Evolutionary conservation across 2,113 vertebrate species (phyloP).

Genomic region (Cyanocitta stelleri): DNA sequence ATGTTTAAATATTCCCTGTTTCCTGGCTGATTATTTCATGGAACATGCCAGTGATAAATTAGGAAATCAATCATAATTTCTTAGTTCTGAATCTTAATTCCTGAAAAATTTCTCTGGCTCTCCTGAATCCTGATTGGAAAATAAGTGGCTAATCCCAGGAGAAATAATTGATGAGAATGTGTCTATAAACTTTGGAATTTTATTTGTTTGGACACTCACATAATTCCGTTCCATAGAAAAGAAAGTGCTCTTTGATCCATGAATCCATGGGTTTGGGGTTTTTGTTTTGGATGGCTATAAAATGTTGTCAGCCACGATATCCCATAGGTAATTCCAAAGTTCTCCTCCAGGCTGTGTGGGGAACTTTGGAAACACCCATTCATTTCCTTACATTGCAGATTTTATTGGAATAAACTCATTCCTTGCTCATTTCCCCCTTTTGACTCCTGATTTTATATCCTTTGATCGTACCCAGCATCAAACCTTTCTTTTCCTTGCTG

Average conservation of each 20-base stretch:
- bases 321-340: neutral
- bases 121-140: neutral
- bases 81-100: neutral
- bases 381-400: neutral
- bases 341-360: neutral
- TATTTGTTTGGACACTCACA: neutral
- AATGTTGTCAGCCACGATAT: neutral
- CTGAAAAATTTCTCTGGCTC: neutral
- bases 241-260: neutral
- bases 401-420: neutral
- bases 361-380: neutral
- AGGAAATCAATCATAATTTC: neutral
- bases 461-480: neutral
- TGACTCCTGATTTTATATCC: neutral
- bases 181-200: neutral
- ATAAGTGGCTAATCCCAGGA: neutral
- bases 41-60: neutral
- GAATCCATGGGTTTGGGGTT: neutral
- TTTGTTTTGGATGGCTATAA: neutral
- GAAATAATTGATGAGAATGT: neutral
- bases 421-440: neutral
- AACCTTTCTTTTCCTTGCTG: neutral
- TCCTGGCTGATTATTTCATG: neutral
- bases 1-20: neutral
- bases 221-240: neutral